These are phyloP conservation scores for Dynastes hyllus DNA, from an alignment of 2,888 invertebrate species.

Conservation along the genomic window DNA sequence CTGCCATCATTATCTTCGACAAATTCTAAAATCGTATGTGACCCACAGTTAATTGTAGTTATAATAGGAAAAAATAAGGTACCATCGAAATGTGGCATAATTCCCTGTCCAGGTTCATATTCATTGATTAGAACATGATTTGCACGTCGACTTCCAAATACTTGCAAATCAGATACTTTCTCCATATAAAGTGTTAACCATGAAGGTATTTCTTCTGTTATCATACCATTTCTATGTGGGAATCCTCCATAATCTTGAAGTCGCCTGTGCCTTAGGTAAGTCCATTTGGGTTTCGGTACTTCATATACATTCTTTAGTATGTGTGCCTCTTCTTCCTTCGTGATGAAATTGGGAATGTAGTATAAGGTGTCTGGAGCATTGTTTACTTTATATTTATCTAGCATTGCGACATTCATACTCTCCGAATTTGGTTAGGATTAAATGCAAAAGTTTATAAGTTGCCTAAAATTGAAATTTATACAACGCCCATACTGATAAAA, in stretches of 20 bases:
- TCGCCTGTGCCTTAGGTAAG: constrained; percentile 89
- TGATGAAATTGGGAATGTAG: constrained; percentile 93
- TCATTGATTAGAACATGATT: constrained; percentile 98
- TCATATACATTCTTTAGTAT: constrained; percentile 84
- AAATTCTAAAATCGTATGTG: constrained; percentile 93
- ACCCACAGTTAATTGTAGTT: constrained; percentile 93
- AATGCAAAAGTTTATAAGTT: background rate
- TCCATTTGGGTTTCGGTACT: constrained; percentile 97
- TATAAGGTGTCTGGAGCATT: constrained; percentile 78
- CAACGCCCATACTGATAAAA: background rate
- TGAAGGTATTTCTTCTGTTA: constrained; percentile 89
- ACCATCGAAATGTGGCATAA: constrained; percentile 98
- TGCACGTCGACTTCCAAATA: constrained; percentile 83
- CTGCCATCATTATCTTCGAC: constrained; percentile 73
- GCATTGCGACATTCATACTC: background rate
- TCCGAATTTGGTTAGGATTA: background rate
- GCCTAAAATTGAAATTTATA: constrained; percentile 1
- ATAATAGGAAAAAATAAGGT: constrained; percentile 94
- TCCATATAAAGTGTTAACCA: constrained; percentile 86
- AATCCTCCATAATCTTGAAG: constrained; percentile 96
- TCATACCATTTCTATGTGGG: constrained; percentile 94
- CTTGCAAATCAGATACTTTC: constrained; percentile 78
- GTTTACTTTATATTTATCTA: constrained; percentile 60
- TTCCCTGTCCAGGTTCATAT: constrained; percentile 94
- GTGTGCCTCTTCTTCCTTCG: constrained; percentile 79